These are phyloP conservation scores for Ellobium chinense DNA, from an alignment of 2,888 invertebrate genomes.

Conservation along the genomic window DNA sequence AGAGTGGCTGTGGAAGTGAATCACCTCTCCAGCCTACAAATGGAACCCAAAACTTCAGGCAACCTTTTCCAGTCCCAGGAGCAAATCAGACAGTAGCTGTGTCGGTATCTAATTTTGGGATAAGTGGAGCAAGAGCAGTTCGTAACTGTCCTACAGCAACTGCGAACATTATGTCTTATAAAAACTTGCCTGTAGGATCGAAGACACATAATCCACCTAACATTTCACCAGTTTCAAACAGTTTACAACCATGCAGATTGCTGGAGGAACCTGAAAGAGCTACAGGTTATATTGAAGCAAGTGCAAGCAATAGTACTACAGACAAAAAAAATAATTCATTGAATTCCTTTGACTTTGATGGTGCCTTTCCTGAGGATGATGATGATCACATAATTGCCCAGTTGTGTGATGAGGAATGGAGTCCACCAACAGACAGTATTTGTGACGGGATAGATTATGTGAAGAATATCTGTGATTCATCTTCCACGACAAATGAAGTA, in stretches of 20 bases:
- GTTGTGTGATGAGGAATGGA: conserved; percentile 31
- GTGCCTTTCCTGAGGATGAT: conserved; percentile 13
- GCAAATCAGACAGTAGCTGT: background rate
- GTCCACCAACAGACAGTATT: too few relatives aligned
- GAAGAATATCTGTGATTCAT: too few relatives aligned
- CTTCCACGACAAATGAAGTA: too few relatives aligned
- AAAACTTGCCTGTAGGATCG: too few relatives aligned
- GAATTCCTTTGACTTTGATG: too few relatives aligned
- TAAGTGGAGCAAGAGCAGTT: background rate
- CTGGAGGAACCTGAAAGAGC: background rate
- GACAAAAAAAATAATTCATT: too few relatives aligned
- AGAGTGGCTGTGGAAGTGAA: background rate
- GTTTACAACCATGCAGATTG: background rate
- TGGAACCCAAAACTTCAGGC: background rate
- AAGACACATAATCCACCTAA: too few relatives aligned
- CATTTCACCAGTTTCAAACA: too few relatives aligned
- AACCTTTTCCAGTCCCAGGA: background rate
- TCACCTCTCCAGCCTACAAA: background rate
- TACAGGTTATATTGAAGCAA: too few relatives aligned
- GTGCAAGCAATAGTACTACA: background rate
- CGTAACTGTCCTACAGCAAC: background rate
- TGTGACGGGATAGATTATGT: too few relatives aligned
- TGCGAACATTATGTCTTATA: too few relatives aligned
- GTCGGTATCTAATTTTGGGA: background rate
- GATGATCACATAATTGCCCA: conserved; percentile 16